These are phyloP conservation scores for Zaprionus davidi DNA, from an alignment of 1,140 invertebrate genomes.

Conservation along the genomic window DNA sequence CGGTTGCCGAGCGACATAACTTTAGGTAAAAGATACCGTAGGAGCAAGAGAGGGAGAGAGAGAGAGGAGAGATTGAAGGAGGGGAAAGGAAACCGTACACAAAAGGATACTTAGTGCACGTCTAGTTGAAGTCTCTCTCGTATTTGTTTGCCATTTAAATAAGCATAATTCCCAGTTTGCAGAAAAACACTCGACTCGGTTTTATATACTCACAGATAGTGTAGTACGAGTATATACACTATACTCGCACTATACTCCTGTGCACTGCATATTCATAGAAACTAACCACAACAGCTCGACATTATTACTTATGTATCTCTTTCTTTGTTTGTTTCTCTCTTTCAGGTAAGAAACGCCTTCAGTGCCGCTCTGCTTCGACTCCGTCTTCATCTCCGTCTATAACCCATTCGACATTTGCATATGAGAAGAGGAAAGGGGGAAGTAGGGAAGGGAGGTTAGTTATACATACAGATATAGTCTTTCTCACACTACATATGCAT, in stretches of 20 bases:
- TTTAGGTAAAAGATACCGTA: slow-evolving; percentile 35
- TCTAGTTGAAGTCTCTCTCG: slow-evolving; percentile 11
- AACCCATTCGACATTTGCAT: slow-evolving; percentile 61
- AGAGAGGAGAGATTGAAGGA: not conserved
- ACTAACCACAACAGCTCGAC: slow-evolving; percentile 58
- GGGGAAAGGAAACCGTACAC: not conserved
- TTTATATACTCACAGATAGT: not conserved
- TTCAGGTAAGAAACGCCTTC: slow-evolving; percentile 58
- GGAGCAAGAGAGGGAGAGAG: not conserved
- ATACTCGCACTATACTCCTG: not conserved
- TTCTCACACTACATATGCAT: slow-evolving; percentile 19
- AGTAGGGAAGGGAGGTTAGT: slow-evolving; percentile 24
- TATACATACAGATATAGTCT: slow-evolving; percentile 1
- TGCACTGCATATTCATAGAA: slow-evolving; percentile 68
- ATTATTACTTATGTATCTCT: slow-evolving; percentile 72
- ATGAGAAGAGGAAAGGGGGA: slow-evolving; percentile 25
- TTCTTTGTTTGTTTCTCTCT: slow-evolving; percentile 59
- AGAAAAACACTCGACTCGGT: slow-evolving; percentile 26
- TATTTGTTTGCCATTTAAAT: slow-evolving; percentile 82
- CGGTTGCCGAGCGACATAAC: slow-evolving; percentile 56
- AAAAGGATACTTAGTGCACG: slow-evolving; percentile 16
- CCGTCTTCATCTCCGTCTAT: slow-evolving; percentile 10
- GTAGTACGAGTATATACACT: not conserved
- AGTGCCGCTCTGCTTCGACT: slow-evolving; percentile 3
- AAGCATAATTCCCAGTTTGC: slow-evolving; percentile 64